Conservation (phyloP, 2,888 invertebrate species). For the Mycalesis mineus region DNA sequence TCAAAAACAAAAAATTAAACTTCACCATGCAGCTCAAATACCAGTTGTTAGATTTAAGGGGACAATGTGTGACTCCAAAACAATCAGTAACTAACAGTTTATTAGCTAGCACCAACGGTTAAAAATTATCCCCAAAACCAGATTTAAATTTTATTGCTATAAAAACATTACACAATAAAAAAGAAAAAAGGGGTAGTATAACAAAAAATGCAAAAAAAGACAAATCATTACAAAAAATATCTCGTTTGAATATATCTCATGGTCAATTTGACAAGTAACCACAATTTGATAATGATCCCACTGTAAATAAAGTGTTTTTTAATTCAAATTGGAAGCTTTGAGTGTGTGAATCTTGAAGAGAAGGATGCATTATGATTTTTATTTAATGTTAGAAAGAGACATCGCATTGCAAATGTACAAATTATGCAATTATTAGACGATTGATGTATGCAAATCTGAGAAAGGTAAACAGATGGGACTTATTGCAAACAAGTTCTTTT, state of each 20-base stretch:
- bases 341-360: background rate
- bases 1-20: too few relatives aligned
- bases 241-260: conserved; percentile 55
- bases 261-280: conserved; percentile 69
- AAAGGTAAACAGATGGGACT: background rate
- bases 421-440: conserved; percentile 6
- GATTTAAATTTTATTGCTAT: too few relatives aligned
- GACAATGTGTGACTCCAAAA: too few relatives aligned
- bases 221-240: conserved; percentile 32
- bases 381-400: background rate
- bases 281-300: conserved; percentile 34
- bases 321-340: conserved; percentile 51
- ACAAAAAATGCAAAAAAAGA: conserved; percentile 34
- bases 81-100: too few relatives aligned
- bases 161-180: too few relatives aligned
- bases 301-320: conserved; percentile 50
- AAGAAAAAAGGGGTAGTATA: too few relatives aligned
- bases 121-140: too few relatives aligned
- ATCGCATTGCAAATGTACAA: background rate
- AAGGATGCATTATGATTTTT: background rate
- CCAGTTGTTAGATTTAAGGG: too few relatives aligned
- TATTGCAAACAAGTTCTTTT: background rate
- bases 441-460: conserved; percentile 19
- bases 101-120: too few relatives aligned
- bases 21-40: too few relatives aligned